Percentiles rank a stretch among this genome's conserved stretches.
These are phyloP conservation scores for Hirtodrosophila trivittata DNA, from an alignment of 2,888 invertebrate species.

Conservation along the genomic window DNA sequence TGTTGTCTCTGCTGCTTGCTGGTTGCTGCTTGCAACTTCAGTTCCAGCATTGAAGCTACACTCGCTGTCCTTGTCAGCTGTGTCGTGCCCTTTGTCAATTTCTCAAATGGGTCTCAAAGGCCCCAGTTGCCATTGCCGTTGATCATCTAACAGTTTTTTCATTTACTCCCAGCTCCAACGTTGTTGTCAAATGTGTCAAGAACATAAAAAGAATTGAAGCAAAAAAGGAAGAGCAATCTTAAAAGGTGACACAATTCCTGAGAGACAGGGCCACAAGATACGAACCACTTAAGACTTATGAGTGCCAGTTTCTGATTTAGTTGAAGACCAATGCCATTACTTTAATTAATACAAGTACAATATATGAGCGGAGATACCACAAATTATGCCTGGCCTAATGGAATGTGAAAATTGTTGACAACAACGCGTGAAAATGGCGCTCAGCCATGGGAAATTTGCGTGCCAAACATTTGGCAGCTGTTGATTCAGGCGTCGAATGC, in stretches of 20 bases:
- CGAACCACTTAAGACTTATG: slow-evolving; percentile 29
- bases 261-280: background rate
- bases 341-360: slow-evolving; percentile 30
- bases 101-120: slow-evolving; percentile 67
- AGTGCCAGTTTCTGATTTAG: slow-evolving; percentile 22
- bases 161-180: slow-evolving; percentile 31
- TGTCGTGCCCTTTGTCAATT: slow-evolving; percentile 73
- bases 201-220: slow-evolving; percentile 3
- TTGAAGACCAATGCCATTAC: slow-evolving; percentile 14
- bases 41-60: slow-evolving; percentile 13
- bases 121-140: slow-evolving; percentile 22
- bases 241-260: slow-evolving; percentile 7
- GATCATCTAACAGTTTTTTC: slow-evolving; percentile 56
- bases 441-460: slow-evolving; percentile 61
- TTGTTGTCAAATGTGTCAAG: slow-evolving; percentile 46
- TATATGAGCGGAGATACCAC: slow-evolving; percentile 4
- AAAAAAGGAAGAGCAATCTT: slow-evolving; percentile 10
- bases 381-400: slow-evolving; percentile 52
- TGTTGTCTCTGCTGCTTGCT: slow-evolving; percentile 21
- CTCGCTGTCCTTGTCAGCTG: slow-evolving; percentile 49
- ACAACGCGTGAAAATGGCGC: slow-evolving; percentile 63
- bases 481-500: slow-evolving; percentile 64
- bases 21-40: slow-evolving; percentile 12
- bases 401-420: slow-evolving; percentile 70
- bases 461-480: slow-evolving; percentile 68